These are phyloP conservation scores for Sylvia borin DNA, from an alignment of 2,797 vertebrate genomes.

Conservation along the genomic window DNA sequence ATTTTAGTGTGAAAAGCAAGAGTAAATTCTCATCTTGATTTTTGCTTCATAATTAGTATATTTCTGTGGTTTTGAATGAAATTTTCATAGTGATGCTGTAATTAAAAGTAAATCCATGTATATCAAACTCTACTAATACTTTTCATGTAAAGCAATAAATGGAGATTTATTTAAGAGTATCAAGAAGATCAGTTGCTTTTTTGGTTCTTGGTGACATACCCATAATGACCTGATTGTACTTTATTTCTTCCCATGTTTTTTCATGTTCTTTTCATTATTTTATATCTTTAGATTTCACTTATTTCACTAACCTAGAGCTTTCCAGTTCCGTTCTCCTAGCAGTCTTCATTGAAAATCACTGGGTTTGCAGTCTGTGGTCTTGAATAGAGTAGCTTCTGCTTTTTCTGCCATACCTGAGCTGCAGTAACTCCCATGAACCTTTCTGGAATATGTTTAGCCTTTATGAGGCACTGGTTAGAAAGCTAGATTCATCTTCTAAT, in stretches of 20 bases:
- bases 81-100: background rate
- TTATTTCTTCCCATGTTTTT: background rate
- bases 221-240: background rate
- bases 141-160: background rate
- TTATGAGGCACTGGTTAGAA: conserved; percentile 1
- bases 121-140: background rate
- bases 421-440: background rate
- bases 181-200: background rate
- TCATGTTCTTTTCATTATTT: background rate
- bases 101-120: background rate
- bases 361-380: conserved; percentile 19
- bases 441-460: conserved; percentile 39
- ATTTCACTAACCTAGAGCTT: background rate
- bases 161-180: background rate
- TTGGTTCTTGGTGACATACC: background rate
- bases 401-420: conserved; percentile 36
- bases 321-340: background rate
- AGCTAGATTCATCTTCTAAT: conserved; percentile 70
- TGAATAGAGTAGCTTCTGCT: conserved; percentile 33
- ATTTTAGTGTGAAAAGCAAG: background rate
- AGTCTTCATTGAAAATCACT: conserved; percentile 4
- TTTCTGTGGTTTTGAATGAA: background rate
- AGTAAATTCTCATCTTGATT: background rate
- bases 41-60: background rate
- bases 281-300: background rate